Evolutionary conservation across 2,113 vertebrate species (phyloP).

Genomic region (Aspidoscelis tigris): DNA sequence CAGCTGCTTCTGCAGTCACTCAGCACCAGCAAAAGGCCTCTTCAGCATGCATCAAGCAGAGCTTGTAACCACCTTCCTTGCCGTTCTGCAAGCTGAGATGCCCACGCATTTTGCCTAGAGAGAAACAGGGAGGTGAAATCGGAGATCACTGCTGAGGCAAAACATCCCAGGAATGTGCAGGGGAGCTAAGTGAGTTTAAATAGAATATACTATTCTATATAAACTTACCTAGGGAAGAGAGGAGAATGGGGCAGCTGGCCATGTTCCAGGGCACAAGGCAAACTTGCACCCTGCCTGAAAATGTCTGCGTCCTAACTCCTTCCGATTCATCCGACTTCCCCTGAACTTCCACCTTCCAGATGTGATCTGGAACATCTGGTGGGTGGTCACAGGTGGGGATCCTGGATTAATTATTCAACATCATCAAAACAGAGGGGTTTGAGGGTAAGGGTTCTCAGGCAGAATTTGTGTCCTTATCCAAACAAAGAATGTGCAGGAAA

Average conservation of each 20-base stretch:
- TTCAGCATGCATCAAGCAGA: no score
- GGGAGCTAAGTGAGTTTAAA: neutral
- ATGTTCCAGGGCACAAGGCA: neutral
- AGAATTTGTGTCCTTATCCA: no score
- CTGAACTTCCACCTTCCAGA: no score
- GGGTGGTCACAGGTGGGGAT: no score
- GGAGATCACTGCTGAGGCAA: neutral
- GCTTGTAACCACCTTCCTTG: neutral
- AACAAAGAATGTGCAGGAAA: neutral
- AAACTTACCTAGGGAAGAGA: neutral
- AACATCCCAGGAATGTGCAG: neutral
- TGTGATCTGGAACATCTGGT: no score
- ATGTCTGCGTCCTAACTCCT: no score
- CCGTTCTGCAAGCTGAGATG: neutral
- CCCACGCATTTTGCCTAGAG: neutral
- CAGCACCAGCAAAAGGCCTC: neutral
- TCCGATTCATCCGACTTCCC: no score
- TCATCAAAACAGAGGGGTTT: no score
- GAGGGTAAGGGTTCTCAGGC: no score
- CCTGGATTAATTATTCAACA: no score
- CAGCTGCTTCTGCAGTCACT: no score
- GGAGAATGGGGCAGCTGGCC: neutral
- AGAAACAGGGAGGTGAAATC: neutral
- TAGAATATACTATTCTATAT: neutral
- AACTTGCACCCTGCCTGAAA: no score